Percentiles rank a stretch among this genome's conserved stretches.
Conservation (phyloP, 2,113 vertebrate genomes). For the Meles meles region DNA sequence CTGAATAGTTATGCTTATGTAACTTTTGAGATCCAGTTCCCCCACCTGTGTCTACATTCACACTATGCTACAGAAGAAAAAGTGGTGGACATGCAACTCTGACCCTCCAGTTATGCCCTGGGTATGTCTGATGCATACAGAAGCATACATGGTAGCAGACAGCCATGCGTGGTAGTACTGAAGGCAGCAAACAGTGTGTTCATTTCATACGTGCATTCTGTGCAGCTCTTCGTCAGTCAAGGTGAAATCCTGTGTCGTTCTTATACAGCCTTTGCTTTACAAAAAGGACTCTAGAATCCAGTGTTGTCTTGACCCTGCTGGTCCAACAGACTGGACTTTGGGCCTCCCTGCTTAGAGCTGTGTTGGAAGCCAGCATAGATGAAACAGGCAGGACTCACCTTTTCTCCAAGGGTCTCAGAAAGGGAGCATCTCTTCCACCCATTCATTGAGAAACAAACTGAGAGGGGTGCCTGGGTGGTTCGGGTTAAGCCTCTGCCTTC, state of each 20-base stretch:
- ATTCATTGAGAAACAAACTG: not conserved
- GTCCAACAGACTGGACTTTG: not conserved
- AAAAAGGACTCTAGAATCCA: not conserved
- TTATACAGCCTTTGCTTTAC: not conserved
- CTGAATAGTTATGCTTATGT: not conserved
- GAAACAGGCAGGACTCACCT: not conserved
- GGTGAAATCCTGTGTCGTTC: not conserved
- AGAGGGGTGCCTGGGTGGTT: too few species aligned
- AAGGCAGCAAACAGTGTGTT: rapidly evolving
- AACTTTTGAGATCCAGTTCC: not conserved
- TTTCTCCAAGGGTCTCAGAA: not conserved
- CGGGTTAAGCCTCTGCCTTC: too few species aligned
- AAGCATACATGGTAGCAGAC: rapidly evolving
- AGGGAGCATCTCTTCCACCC: not conserved
- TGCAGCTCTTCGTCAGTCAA: not conserved
- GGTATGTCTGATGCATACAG: not conserved
- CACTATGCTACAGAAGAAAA: not conserved
- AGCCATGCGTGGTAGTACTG: rapidly evolving
- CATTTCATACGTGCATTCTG: not conserved
- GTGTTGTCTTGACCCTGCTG: not conserved
- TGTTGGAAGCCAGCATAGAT: not conserved
- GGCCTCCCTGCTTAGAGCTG: not conserved
- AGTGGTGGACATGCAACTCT: not conserved
- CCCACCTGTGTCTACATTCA: not conserved
- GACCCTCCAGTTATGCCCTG: rapidly evolving